A percentile compares a stretch with the other conserved stretches of the same genome.
Evolutionary conservation across 2,888 invertebrate species (phyloP).

Genomic region (Plebejus melissa): DNA sequence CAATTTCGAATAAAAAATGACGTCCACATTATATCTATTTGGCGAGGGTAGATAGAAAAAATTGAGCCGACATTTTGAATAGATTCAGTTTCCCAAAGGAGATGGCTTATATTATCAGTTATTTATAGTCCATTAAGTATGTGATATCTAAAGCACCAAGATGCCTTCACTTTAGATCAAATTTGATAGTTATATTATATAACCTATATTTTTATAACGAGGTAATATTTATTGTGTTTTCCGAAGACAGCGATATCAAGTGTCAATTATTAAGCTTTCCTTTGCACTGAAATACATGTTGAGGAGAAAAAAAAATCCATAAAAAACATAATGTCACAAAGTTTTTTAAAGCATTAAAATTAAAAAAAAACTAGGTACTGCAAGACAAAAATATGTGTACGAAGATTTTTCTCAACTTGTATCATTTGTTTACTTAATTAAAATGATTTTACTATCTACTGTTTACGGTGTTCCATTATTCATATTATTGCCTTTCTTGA

Average conservation of each 20-base stretch:
- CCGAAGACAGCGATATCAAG: neutral
- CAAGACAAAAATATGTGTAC: neutral
- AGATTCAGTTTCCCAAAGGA: neutral
- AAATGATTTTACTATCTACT: neutral
- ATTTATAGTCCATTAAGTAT: conserved; percentile 6
- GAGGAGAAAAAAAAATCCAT: neutral
- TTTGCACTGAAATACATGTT: conserved; percentile 6
- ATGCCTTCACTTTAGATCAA: conserved; percentile 27
- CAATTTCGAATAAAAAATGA: neutral
- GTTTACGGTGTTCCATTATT: neutral
- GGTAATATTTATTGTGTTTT: conserved; percentile 13
- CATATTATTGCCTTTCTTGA: neutral
- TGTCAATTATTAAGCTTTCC: conserved; percentile 5
- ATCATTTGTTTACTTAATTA: neutral
- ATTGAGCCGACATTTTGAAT: neutral
- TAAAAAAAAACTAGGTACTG: neutral
- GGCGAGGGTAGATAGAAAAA: neutral
- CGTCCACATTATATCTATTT: neutral
- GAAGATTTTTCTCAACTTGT: conserved; percentile 4
- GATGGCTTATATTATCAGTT: neutral
- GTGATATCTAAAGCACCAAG: conserved; percentile 26
- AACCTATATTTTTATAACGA: conserved; percentile 24
- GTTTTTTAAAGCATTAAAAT: neutral
- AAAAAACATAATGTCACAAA: neutral
- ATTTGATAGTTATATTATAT: conserved; percentile 22